These are phyloP conservation scores for Hoplodrina blanda DNA, from an alignment of 2,888 invertebrate genomes.

Conservation along the genomic window DNA sequence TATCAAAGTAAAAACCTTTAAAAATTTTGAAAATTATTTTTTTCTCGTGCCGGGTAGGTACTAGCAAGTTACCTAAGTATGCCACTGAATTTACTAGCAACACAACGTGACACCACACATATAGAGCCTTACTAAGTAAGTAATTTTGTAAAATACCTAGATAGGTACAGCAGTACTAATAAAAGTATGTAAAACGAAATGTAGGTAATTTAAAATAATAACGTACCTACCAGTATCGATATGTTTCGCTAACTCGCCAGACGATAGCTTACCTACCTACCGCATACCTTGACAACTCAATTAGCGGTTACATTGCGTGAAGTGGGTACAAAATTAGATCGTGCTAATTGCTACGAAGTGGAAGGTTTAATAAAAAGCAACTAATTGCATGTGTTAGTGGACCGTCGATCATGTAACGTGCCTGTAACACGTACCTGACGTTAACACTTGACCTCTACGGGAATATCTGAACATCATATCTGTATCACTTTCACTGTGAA, in stretches of 20 bases:
- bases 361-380: conserved; percentile 83
- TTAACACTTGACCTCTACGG: conserved; percentile 24
- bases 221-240: neutral
- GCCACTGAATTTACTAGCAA: too few relatives aligned
- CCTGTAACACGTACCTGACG: conserved; percentile 32
- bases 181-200: neutral
- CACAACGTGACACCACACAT: too few relatives aligned
- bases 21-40: too few relatives aligned
- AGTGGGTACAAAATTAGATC: conserved; percentile 85
- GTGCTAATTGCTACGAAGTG: conserved; percentile 82
- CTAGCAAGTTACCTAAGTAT: too few relatives aligned
- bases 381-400: conserved; percentile 74
- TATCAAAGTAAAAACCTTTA: too few relatives aligned
- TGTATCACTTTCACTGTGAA: conserved; percentile 11
- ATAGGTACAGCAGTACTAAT: too few relatives aligned
- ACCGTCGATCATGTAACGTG: conserved; percentile 51
- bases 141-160: too few relatives aligned
- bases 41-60: too few relatives aligned
- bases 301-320: conserved; percentile 81
- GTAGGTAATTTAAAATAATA: conserved; percentile 13
- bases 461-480: neutral
- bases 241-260: conserved; percentile 46
- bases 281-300: conserved; percentile 83
- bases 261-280: conserved; percentile 56
- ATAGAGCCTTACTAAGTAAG: too few relatives aligned